Conservation (phyloP, 2,113 vertebrate genomes). For the Uria lomvia region DNA sequence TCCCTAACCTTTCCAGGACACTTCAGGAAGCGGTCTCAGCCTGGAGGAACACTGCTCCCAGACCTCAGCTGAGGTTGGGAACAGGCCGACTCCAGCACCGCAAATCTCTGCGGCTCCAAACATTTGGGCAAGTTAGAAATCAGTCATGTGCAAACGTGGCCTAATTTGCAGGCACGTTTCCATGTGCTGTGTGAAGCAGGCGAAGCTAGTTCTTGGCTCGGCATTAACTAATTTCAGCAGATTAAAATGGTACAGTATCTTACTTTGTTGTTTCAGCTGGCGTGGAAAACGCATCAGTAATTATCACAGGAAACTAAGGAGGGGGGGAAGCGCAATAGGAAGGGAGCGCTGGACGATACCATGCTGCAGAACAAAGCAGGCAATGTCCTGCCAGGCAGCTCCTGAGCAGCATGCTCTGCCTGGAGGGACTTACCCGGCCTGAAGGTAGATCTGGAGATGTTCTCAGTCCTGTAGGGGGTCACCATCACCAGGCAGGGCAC, state of each 20-base stretch:
- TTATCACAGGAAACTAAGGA: slow-evolving; percentile 25
- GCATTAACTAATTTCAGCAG: slow-evolving; percentile 23
- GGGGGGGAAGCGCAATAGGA: background rate
- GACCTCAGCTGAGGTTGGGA: background rate
- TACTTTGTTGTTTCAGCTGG: slow-evolving; percentile 71
- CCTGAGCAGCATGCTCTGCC: background rate
- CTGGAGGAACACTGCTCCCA: background rate
- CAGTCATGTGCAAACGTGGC: background rate
- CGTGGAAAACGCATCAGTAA: slow-evolving; percentile 8
- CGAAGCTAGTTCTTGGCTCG: background rate
- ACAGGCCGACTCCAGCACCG: background rate
- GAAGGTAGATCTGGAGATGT: background rate
- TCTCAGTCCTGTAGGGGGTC: background rate
- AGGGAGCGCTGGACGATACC: background rate
- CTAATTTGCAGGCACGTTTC: background rate
- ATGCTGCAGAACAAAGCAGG: background rate
- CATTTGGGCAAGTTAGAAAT: background rate
- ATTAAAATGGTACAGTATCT: slow-evolving; percentile 46
- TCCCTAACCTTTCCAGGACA: background rate
- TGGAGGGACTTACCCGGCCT: background rate
- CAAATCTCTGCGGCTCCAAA: background rate
- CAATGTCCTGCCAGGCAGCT: slow-evolving; percentile 32
- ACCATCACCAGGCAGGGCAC: background rate
- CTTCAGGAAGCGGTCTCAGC: background rate
- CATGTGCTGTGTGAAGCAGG: background rate